phyloP scores from a whole-genome alignment of 2,113 vertebrate species.

The Thamnophis sirtalis region DNA sequence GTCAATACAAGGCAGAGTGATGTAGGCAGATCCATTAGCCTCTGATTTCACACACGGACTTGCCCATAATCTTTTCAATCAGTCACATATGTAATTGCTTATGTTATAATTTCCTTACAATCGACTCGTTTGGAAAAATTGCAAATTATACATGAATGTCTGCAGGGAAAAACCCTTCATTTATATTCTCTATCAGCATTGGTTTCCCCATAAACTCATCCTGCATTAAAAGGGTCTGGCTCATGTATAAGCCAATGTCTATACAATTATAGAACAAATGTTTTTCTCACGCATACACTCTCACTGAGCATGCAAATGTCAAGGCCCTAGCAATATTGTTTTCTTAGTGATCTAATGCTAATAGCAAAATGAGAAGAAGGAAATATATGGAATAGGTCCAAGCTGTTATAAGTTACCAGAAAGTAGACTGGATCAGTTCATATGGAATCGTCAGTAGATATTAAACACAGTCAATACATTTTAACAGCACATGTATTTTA shows the following conservation, averaged over 20 bases:
- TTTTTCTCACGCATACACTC: neutral
- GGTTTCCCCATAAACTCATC: neutral
- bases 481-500: neutral
- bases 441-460: neutral
- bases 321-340: neutral
- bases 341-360: neutral
- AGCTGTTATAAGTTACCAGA: neutral
- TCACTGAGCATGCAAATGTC: neutral
- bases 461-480: neutral
- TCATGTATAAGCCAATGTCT: neutral
- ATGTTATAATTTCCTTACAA: neutral
- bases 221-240: neutral
- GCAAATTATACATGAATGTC: neutral
- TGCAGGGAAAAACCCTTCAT: neutral
- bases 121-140: neutral
- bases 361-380: neutral
- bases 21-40: neutral
- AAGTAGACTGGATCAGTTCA: neutral
- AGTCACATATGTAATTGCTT: neutral
- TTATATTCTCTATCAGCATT: neutral
- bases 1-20: neutral
- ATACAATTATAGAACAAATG: neutral
- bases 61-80: neutral
- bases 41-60: neutral
- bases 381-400: neutral